Evolutionary conservation across 2,888 invertebrate genomes (phyloP), one percentile per base, ranked within the genome.

Genomic region (Stenodera caucasica): DNA sequence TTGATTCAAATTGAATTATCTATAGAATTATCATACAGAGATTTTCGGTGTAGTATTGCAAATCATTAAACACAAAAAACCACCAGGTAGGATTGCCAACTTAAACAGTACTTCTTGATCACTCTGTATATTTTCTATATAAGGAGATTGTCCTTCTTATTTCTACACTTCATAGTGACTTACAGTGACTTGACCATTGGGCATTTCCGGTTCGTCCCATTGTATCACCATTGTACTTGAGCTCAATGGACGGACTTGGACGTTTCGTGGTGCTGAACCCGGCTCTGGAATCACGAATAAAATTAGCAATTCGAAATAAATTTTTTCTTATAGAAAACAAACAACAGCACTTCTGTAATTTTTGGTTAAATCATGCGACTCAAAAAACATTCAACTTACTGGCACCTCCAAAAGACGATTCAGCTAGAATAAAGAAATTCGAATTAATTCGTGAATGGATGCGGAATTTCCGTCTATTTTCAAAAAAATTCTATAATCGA

Each of bases 171-270:
- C 14, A 23, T 60, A 14, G 23, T 21, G 4, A 32, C 89, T 87
- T 83, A 96, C 97, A 83, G 93, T 94, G 70, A 99, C 94, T 87
- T 94, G 93, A 72, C 98, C 98, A 79, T 98, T 98, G 52, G 98
- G 96, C 57, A 94, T 94, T 80, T 96, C 96, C 15, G 98, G 98
- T 78, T 96, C 96, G 74, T 95, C 94, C 99, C 99, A 99, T 77
- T 96, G 94, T 71, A 99, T 95, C 60, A 97, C 91, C 90, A 99
- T 94, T 35, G 97, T 96, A 78, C 92, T 95, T 56, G 96, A 92
- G 80, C 95, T 96, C 69, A 97, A 86, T 6, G 98, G 95, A 56
- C 95, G 87, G 55, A 95, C 97, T 84, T 93, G 92, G 40, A 98
- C 94, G 81, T 96, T 95, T 72, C 92, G 85, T 6, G 98, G 98